Base-by-base conservation (phyloP, 2,888 invertebrate species). In the Folsomia manolachei region DNA sequence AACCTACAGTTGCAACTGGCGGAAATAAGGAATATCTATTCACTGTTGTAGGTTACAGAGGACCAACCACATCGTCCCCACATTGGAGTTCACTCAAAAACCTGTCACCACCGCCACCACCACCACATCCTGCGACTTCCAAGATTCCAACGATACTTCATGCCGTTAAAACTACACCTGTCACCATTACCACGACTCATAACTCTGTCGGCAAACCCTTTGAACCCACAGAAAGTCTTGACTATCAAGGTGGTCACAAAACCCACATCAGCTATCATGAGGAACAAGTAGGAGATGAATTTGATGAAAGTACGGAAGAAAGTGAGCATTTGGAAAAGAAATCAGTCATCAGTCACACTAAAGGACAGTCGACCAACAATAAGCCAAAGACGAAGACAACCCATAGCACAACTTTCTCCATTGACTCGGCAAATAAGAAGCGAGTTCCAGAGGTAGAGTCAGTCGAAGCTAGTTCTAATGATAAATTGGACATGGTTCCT, bases 121-220 rank as follows among this genome's bases (percentile, higher is more conserved):
- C 61, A 18, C 27, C 68, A 11, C 51, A 27, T n/a, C 19, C 56
- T 4, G 2, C 56, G 27, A 65, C 75, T 11, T 72, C 74, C 11
- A 24, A 74, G 67, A 56, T 71, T 53, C 76, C 79, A 14, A 74
- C 75, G 27, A 63, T 79, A 27, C 64, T 79, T 2, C 75, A 76
- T 65, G 78, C 79, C 27, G 75, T 77, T 18, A 75, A 75, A 67
- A 74, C 77, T 14, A 78, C 77, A n/a, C 72, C 75, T 24, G 65
- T 71, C 64, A 76, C 74, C 14, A 60, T 74, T 39, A 71, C 72
- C n/a, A 71, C 75, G 1, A 76, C 76, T n/a, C 76, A 75, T 66
- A 77, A 77, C 39, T 71, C 76, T n/a, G 75, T 70, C 11, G 75
- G 76, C n/a, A 74, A 78, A 39, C 76, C 76, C n/a, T 61, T 75